phyloP scores from a whole-genome alignment of 2,113 vertebrate species.

The Gymnocephalus cernua region DNA sequence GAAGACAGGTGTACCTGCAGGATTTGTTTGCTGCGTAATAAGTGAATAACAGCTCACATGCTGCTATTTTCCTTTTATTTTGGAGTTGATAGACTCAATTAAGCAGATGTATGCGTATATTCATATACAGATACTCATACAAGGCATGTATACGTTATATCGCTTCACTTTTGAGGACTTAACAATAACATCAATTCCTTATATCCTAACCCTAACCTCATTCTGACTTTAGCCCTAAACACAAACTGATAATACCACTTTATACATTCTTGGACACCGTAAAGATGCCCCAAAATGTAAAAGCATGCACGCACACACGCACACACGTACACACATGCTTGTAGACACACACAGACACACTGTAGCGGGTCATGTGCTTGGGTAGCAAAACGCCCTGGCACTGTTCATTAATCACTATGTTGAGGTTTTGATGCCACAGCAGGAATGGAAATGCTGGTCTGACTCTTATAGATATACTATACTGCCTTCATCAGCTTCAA shows the following conservation, averaged over 20 bases:
- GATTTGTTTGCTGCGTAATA: not conserved
- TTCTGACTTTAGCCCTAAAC: not conserved
- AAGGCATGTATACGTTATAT: not conserved
- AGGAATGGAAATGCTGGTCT: slow-evolving; percentile 74
- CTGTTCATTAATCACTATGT: slow-evolving; percentile 78
- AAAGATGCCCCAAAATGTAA: slow-evolving; percentile 26
- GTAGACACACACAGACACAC: slow-evolving; percentile 39
- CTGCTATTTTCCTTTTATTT: not conserved
- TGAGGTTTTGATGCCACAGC: slow-evolving; percentile 79
- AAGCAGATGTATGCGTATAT: not conserved
- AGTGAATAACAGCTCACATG: not conserved
- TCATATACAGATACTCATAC: not conserved
- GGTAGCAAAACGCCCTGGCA: slow-evolving; percentile 71
- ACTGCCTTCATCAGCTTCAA: slow-evolving; percentile 76
- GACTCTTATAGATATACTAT: slow-evolving; percentile 73
- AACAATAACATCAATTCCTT: not conserved
- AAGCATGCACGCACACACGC: slow-evolving; percentile 1
- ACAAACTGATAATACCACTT: slow-evolving; percentile 4
- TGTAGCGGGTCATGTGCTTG: slow-evolving; percentile 66
- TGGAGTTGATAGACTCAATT: not conserved
- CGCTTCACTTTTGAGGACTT: no score
- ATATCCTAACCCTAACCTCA: not conserved
- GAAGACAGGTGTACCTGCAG: slow-evolving; percentile 2
- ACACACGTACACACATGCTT: slow-evolving; percentile 9
- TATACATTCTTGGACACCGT: slow-evolving; percentile 11